Evolutionary conservation across 2,888 invertebrate species (phyloP).

Genomic region (Pollenia amentaria): DNA sequence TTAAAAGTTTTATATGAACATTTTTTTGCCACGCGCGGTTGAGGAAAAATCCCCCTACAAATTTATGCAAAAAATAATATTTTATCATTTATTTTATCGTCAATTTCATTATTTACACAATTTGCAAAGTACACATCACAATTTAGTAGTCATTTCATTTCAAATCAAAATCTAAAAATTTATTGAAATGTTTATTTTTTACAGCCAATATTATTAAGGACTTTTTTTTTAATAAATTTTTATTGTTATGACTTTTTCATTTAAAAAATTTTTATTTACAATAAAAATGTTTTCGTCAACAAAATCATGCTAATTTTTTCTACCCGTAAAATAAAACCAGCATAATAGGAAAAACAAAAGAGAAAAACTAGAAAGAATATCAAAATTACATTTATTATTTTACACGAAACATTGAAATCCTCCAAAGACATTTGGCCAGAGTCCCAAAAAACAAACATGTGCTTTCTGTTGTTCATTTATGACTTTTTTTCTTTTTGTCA

Average conservation of each 20-base stretch:
- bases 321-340: background rate
- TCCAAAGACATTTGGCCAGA: constrained; percentile 68
- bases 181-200: constrained; percentile 5
- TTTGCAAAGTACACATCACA: background rate
- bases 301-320: constrained; percentile 15
- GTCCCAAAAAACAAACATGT: constrained; percentile 57
- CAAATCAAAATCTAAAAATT: background rate
- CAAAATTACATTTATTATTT: constrained; percentile 27
- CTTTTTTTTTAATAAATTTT: background rate
- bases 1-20: too few species aligned
- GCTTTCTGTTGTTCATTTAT: constrained; percentile 40
- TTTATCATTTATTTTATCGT: background rate
- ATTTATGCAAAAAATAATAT: background rate
- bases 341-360: background rate
- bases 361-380: constrained; percentile 9
- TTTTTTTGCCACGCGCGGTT: too few species aligned
- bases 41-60: too few species aligned
- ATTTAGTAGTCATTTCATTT: background rate
- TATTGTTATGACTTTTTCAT: constrained; percentile 16
- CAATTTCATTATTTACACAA: constrained; percentile 5
- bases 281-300: constrained; percentile 17
- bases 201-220: constrained; percentile 1
- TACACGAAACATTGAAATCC: constrained; percentile 31
- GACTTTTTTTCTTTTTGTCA: background rate
- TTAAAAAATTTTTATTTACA: background rate